Percentiles rank a stretch among this genome's conserved stretches.
phyloP scores from a whole-genome alignment of 2,113 vertebrate genomes.

The Toxotes jaculatrix region DNA sequence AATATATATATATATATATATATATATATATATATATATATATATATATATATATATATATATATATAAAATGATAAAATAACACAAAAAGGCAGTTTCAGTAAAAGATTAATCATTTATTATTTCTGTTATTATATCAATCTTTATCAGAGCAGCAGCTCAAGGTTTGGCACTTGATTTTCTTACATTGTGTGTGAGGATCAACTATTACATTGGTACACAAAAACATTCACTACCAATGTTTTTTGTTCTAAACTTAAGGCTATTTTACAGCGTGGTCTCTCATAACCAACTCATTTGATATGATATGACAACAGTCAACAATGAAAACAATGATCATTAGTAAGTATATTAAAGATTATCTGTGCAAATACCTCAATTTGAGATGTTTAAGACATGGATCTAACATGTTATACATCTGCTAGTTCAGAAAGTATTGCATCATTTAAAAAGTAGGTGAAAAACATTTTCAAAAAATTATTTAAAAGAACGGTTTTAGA shows the following conservation, averaged over 20 bases:
- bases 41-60: too few relatives aligned
- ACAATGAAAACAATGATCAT: conserved; percentile 48
- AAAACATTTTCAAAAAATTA: conserved; percentile 34
- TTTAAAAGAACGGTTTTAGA: conserved; percentile 47
- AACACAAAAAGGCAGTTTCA: conserved; percentile 29
- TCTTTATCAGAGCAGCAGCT: conserved; percentile 66
- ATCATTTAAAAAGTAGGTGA: conserved; percentile 38
- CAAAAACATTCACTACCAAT: conserved; percentile 57
- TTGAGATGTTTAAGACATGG: conserved; percentile 72
- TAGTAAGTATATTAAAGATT: conserved; percentile 67
- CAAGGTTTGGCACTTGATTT: conserved; percentile 73
- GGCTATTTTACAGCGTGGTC: conserved; percentile 53
- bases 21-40: too few relatives aligned
- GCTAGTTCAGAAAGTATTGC: conserved; percentile 52
- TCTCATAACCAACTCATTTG: conserved; percentile 40
- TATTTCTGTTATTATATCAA: conserved; percentile 45
- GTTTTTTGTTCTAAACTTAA: conserved; percentile 56
- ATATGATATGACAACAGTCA: conserved; percentile 56
- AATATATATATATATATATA: too few relatives aligned
- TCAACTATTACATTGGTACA: conserved; percentile 48
- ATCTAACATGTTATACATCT: conserved; percentile 56
- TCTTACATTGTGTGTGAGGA: conserved; percentile 52
- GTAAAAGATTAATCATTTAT: conserved; percentile 77
- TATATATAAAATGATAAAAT: background rate
- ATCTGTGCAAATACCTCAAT: conserved; percentile 81